phyloP scores from a whole-genome alignment of 2,113 vertebrate species.

The Gymnogyps californianus region DNA sequence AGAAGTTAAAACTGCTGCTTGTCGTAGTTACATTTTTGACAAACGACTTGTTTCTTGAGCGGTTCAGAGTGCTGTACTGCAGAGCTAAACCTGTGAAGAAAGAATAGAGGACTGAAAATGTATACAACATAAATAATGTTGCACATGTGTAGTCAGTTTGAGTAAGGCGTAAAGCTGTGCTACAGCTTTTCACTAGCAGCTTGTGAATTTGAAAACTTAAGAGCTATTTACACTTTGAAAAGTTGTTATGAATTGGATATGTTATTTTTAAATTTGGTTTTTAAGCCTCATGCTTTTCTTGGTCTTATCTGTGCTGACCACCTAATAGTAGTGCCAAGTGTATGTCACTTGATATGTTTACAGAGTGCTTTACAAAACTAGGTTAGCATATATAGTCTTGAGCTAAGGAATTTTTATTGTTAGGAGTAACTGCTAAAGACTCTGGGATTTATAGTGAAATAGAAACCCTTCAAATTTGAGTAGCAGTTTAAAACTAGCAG shows the following conservation, averaged over 20 bases:
- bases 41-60: neutral
- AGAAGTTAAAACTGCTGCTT: neutral
- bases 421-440: neutral
- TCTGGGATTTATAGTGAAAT: neutral
- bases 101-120: neutral
- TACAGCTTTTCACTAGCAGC: neutral
- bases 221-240: neutral
- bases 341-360: neutral
- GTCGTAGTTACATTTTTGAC: neutral
- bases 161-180: neutral
- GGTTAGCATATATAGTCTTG: neutral
- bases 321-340: neutral
- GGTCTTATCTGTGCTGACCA: neutral
- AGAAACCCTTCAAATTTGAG: neutral
- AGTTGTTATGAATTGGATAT: neutral
- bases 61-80: neutral
- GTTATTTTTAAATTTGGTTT: constrained; percentile 10
- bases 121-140: neutral
- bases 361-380: neutral
- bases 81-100: neutral
- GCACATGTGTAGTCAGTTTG: neutral
- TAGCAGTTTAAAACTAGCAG: neutral
- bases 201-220: neutral
- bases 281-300: neutral
- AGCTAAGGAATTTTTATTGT: neutral